Evolutionary conservation across 1,140 invertebrate genomes (phyloP).

Genomic region (Platyscapa corneri): DNA sequence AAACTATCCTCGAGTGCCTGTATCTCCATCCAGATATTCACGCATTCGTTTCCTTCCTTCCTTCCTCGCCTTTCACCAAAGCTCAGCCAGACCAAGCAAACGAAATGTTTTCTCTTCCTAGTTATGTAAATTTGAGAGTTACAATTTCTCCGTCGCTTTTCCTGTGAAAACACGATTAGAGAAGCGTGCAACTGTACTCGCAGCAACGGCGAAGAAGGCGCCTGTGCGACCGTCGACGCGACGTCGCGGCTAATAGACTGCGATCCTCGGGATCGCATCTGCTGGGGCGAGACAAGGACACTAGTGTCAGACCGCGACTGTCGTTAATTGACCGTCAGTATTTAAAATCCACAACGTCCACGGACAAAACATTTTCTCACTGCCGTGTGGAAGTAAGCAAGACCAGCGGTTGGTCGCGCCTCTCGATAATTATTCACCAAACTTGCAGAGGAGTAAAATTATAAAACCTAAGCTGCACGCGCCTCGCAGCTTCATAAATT

Average conservation of each 20-base stretch:
- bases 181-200: slow-evolving; percentile 21
- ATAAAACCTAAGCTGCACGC: no score
- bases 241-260: slow-evolving; percentile 30
- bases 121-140: slow-evolving; percentile 51
- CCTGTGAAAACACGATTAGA: slow-evolving; percentile 47
- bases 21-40: slow-evolving; percentile 42
- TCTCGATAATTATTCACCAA: no score
- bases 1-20: slow-evolving; percentile 9
- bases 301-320: not conserved
- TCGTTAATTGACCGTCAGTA: no score
- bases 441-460: no score
- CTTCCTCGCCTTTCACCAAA: no score
- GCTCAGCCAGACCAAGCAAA: slow-evolving; percentile 41
- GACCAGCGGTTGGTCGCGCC: no score
- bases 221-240: slow-evolving; percentile 23
- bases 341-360: no score
- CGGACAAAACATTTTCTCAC: no score
- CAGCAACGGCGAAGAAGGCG: slow-evolving; percentile 11
- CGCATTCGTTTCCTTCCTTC: slow-evolving; percentile 38
- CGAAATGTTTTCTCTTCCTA: slow-evolving; percentile 47
- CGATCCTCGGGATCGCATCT: slow-evolving; percentile 6
- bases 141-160: slow-evolving; percentile 23
- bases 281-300: not conserved
- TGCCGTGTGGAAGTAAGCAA: no score
- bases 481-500: no score